Base-by-base conservation (phyloP, 2,888 invertebrate genomes). In the Cantharis nigra region DNA sequence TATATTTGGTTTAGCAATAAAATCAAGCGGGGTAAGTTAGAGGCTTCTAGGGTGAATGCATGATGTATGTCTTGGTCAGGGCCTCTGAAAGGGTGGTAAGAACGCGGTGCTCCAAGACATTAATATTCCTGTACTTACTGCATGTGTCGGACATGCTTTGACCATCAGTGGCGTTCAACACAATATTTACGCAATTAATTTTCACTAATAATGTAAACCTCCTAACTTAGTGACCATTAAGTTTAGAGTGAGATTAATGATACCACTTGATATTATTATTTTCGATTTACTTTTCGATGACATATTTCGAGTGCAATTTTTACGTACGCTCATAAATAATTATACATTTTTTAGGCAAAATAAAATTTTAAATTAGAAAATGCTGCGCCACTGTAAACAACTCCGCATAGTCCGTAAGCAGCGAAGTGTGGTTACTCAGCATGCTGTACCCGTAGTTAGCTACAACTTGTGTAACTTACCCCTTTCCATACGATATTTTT, bases 1-100 rank as follows among this genome's bases (percentile, higher is more conserved):
- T 88, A 88, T 88, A 87, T 87, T 87, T 88, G 87, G 87, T 86
- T 85, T 85, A 86, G 88, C 87, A 88, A 88, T 88, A 88, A 88
- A 88, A 88, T 87, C 86, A 85, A 87, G 85, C 85, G 84, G 85
- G 84, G 82, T 85, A 84, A 85, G 83, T 84, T 84, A 84, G 82
- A 82, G 82, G 76, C 75, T 79, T 67, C 77, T 79, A 82, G 85
- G 85, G 84, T 83, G 85, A 83, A 85, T 84, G 85, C 86, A 87
- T 88, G 88, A 88, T 88, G 86, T 87, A 88, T 87, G 87, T 83
- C 85, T 85, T 86, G 87, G 87, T 87, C 87, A 87, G 86, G 83
- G 84, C 84, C 84, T 84, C 85, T 81, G 85, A 85, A 86, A 86
- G 86, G 87, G 86, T 86, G 87, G 87, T 87, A 87, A 87, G 87